phyloP scores from a whole-genome alignment of 2,797 vertebrate genomes.

The Emys orbicularis region DNA sequence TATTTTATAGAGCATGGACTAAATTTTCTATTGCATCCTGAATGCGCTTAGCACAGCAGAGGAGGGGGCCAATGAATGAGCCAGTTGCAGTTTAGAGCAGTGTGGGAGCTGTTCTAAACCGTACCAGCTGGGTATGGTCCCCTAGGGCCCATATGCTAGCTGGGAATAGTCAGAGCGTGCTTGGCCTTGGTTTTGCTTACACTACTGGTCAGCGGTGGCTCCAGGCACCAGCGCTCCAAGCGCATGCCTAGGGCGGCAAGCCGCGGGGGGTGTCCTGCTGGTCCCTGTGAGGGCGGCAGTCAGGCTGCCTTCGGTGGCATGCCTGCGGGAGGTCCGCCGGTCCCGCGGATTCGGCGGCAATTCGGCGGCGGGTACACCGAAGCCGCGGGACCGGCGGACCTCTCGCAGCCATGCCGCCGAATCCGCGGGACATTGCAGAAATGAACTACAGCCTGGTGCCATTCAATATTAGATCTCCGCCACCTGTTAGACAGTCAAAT shows the following conservation, averaged over 20 bases:
- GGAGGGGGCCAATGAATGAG: background rate
- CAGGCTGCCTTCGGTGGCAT: too few species aligned
- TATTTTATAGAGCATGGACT: background rate
- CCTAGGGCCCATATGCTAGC: background rate
- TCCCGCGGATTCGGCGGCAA: too few species aligned
- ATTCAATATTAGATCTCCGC: background rate
- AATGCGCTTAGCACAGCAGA: background rate
- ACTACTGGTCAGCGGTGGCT: background rate
- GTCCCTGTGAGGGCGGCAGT: too few species aligned
- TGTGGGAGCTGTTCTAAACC: background rate
- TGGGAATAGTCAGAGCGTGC: background rate
- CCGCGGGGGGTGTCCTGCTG: too few species aligned
- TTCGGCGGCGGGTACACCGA: too few species aligned
- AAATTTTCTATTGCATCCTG: background rate
- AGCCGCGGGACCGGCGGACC: too few species aligned
- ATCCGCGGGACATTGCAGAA: background rate
- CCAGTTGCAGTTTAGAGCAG: background rate
- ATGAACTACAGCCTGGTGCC: background rate
- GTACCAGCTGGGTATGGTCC: background rate
- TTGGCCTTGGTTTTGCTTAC: background rate
- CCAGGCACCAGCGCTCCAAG: too few species aligned
- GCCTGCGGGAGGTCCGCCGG: too few species aligned
- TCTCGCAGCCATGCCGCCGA: too few species aligned
- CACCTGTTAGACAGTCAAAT: background rate
- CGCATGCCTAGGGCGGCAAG: too few species aligned